Evolutionary conservation across 2,888 invertebrate species (phyloP).

Genomic region (Masnerella sp.): DNA sequence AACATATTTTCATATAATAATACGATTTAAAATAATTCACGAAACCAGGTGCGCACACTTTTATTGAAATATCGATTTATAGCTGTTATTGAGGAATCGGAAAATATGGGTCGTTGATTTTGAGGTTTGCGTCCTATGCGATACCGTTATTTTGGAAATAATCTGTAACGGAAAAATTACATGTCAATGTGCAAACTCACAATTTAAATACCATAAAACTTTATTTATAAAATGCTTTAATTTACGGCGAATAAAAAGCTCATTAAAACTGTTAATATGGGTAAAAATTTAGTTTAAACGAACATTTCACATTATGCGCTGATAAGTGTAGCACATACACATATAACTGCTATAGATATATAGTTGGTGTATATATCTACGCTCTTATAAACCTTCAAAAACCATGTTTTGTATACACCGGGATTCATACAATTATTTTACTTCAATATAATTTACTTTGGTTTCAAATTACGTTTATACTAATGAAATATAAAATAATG

Average conservation of each 20-base stretch:
- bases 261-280: slow-evolving; percentile 24
- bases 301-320: too few species aligned
- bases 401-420: too few species aligned
- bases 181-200: slow-evolving; percentile 19
- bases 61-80: slow-evolving; percentile 2
- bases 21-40: neutral
- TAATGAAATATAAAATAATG: slow-evolving; percentile 32
- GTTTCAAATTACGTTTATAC: slow-evolving; percentile 17
- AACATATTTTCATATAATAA: slow-evolving; percentile 4
- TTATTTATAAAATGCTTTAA: too few species aligned
- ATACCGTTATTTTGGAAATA: slow-evolving; percentile 17
- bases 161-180: slow-evolving; percentile 17
- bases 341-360: too few species aligned
- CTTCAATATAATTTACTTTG: slow-evolving; percentile 5
- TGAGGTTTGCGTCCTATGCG: slow-evolving; percentile 1
- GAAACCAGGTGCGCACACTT: neutral
- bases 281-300: slow-evolving; percentile 38
- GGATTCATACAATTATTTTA: slow-evolving; percentile 11
- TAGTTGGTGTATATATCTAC: too few species aligned
- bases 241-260: slow-evolving; percentile 26
- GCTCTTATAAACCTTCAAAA: too few species aligned
- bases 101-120: slow-evolving; percentile 5
- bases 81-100: neutral
- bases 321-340: too few species aligned
- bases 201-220: too few species aligned